A percentile compares a stretch with the other conserved stretches of the same genome.
Conservation (phyloP, 2,888 invertebrate genomes). For the Eurois occulta region DNA sequence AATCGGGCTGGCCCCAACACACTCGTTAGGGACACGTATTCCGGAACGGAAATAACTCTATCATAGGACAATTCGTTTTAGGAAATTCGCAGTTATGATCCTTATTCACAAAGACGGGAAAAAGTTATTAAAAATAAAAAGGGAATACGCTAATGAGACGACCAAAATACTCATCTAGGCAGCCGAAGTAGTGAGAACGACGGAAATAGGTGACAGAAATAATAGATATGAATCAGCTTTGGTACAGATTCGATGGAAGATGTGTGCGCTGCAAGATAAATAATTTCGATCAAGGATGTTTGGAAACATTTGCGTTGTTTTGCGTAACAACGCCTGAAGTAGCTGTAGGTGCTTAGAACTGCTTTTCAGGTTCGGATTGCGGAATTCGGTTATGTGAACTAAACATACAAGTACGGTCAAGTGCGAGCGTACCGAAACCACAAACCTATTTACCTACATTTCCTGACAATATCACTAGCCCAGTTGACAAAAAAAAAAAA, state of each 20-base stretch:
- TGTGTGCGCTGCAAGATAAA: too few relatives aligned
- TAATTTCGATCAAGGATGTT: conserved; percentile 23
- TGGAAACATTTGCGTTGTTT: conserved; percentile 23
- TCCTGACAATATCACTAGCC: neutral
- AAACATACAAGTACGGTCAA: conserved; percentile 6
- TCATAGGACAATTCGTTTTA: conserved; percentile 43
- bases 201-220: conserved; percentile 51
- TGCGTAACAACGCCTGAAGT: neutral
- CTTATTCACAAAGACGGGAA: conserved; percentile 33
- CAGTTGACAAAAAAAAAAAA: conserved; percentile 27
- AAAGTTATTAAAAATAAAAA: conserved; percentile 13
- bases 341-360: neutral
- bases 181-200: conserved; percentile 19
- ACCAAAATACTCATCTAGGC: conserved; percentile 8
- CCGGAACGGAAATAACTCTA: conserved; percentile 35
- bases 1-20: conserved; percentile 38
- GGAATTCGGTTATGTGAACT: conserved; percentile 17
- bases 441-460: conserved; percentile 27
- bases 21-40: conserved; percentile 15
- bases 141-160: conserved; percentile 40
- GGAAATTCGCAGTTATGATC: conserved; percentile 32
- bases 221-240: conserved; percentile 43
- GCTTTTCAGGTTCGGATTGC: neutral
- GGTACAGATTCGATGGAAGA: conserved; percentile 15
- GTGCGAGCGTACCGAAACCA: conserved; percentile 12